Evolutionary conservation across 2,797 vertebrate species (phyloP).

Genomic region (Chiroxiphia lanceolata): DNA sequence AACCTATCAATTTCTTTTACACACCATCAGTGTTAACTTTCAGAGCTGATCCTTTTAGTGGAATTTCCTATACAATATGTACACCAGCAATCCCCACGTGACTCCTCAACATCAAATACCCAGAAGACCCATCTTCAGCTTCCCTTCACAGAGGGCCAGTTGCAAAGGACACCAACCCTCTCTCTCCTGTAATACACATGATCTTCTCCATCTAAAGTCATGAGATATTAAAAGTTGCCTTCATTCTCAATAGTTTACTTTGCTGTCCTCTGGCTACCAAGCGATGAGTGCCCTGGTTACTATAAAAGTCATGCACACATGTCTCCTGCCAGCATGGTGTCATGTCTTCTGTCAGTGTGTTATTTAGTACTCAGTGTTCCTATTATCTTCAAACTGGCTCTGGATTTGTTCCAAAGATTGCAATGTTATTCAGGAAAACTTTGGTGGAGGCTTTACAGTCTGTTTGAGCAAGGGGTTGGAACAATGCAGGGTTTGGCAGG

Average conservation of each 20-base stretch:
- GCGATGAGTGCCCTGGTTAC: constrained; percentile 43
- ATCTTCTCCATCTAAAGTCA: not conserved
- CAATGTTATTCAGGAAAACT: constrained; percentile 22
- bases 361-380: constrained; percentile 67
- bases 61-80: not conserved
- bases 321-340: constrained; percentile 65
- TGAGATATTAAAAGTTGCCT: not conserved
- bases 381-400: constrained; percentile 65
- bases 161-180: not conserved
- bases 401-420: constrained; percentile 56
- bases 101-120: not conserved
- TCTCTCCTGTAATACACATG: not conserved
- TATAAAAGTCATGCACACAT: constrained; percentile 58
- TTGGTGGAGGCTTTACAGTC: constrained; percentile 4
- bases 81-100: fast-evolving
- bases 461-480: not conserved
- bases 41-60: not conserved
- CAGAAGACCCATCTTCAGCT: not conserved
- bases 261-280: not conserved
- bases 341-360: constrained; percentile 65
- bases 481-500: not conserved
- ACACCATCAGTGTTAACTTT: not conserved
- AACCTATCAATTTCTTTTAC: not conserved
- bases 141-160: not conserved
- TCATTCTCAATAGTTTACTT: not conserved